Evolutionary conservation across 92 coral and sea anemone genomes (phyloP), one percentile per base, ranked within the genome.

Genomic region (Porites evermanni): DNA sequence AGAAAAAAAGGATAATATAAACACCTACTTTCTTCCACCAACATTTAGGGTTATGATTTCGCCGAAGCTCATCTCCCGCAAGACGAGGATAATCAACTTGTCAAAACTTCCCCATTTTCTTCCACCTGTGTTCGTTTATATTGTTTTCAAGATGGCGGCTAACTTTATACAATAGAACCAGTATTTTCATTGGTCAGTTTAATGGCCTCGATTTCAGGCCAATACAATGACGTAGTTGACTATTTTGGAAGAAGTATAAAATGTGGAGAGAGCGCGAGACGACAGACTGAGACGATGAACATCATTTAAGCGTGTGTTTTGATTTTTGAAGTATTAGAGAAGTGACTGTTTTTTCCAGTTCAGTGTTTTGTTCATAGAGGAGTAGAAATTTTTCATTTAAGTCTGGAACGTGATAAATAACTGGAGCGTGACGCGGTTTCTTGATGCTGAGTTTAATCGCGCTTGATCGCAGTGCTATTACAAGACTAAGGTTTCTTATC

Each of bases 1-100:
- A 0, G 19, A 2, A 60, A 2, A 18, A 14, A 17, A 50, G 56
- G 19, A 29, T 13, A 17, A 11, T 19, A 77, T 72, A 58, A 53
- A 63, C 61, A 74, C 80, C 21, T 47, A 97, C 99, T 95, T 94
- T 88, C 90, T 86, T 64, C 99, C 99, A 56, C 99, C 99, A 64
- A 97, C 99, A 87, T 97, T 97, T 47, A 97, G 96, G 14, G 94
- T 91, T 61, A 97, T 90, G 77, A 97, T 95, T 92, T 97, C 99
- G 17, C 99, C 98, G 73, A 85, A 86, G 78, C 88, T 91, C 98
- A 93, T 93, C 63, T 89, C 89, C 87, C 64, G 69, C 24, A 44
- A 61, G 56, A 74, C 20, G 53, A 21, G n/a, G 1, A 61, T 38
- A 21, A 17, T 29, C 65, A 21, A 38, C 64, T 74, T 73, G 67